Base-by-base conservation (phyloP, 2,888 invertebrate species). In the Ichneumoninae sp. region DNA sequence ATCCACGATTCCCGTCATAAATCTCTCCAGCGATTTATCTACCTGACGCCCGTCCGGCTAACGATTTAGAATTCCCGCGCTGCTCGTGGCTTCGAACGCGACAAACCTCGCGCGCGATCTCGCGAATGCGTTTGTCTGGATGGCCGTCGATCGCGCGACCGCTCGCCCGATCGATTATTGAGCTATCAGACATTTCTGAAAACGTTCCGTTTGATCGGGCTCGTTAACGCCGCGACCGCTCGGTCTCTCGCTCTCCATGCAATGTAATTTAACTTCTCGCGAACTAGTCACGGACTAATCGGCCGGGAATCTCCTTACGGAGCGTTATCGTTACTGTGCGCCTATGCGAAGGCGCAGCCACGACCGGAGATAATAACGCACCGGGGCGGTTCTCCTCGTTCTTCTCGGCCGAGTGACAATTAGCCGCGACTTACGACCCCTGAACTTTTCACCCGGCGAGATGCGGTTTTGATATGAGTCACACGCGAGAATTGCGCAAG, bases 141-240 rank as follows among this genome's bases (percentile, higher is more conserved):
- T 82, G 57, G 76, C 76, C 70, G 62, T 47, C 74, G 70, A 62
- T 71, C 22, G 44, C 66, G 79, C 74, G 60, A 62, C 54, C 60
- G 50, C 26, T 5, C 66, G 72, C 68, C 36, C 71, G 79, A 85
- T 84, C 82, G 82, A 85, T 82, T 85, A 85, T 85, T 85, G 80
- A 85, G 85, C 82, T 85, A 85, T 85, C 85, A 85, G 76, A 76
- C 82, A 82, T 85, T 85, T 85, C 76, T 82, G 30, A 80, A 82
- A 85, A 82, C 80, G 82, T 65, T 77, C 30, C 54, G 40, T 47
- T 57, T 19, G 78, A 78, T 71, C 77, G 69, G 44, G n/a, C 85
- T 82, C 82, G 80, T 85, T 82, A 80, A 77, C 57, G 75, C 44
- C 13, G 16, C 22, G 52, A 33, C 66, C 16, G 36, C 33, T 40